These are phyloP conservation scores for Quiscalus mexicanus DNA, from an alignment of 2,113 vertebrate species.

Conservation along the genomic window DNA sequence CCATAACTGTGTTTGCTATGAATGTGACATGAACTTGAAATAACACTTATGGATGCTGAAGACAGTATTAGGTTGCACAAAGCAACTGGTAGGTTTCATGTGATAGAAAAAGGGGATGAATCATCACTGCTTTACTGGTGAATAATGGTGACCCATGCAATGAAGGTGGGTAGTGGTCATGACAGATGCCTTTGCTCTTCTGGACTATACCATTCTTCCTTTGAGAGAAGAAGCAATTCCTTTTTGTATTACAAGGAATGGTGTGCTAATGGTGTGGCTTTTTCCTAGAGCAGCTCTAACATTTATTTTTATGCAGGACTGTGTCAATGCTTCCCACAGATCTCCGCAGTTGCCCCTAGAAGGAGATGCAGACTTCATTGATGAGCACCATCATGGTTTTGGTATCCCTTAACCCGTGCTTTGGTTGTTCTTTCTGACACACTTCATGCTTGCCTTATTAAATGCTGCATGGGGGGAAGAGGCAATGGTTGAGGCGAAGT, in stretches of 20 bases:
- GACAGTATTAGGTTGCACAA: not conserved
- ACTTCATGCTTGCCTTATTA: not conserved
- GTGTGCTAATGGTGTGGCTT: not conserved
- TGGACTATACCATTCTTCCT: not conserved
- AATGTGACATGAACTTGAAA: not conserved
- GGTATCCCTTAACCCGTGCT: not conserved
- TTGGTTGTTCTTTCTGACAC: not conserved
- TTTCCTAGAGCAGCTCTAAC: not conserved
- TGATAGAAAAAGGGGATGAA: not conserved
- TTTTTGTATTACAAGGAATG: not conserved
- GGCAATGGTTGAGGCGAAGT: not conserved
- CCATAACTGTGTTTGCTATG: not conserved
- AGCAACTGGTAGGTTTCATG: not conserved
- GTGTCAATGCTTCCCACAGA: not conserved
- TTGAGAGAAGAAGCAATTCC: not conserved
- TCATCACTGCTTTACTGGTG: not conserved
- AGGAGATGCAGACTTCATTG: not conserved
- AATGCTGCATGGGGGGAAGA: not conserved
- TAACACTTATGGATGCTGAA: not conserved
- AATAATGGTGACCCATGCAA: not conserved
- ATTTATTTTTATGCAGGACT: not conserved
- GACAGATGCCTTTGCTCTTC: not conserved
- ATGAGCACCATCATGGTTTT: not conserved
- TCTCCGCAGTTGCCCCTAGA: not conserved
- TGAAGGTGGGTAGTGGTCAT: not conserved